Evolutionary conservation across 1,140 invertebrate genomes (phyloP).

Genomic region (Pentalonia nigronervosa): DNA sequence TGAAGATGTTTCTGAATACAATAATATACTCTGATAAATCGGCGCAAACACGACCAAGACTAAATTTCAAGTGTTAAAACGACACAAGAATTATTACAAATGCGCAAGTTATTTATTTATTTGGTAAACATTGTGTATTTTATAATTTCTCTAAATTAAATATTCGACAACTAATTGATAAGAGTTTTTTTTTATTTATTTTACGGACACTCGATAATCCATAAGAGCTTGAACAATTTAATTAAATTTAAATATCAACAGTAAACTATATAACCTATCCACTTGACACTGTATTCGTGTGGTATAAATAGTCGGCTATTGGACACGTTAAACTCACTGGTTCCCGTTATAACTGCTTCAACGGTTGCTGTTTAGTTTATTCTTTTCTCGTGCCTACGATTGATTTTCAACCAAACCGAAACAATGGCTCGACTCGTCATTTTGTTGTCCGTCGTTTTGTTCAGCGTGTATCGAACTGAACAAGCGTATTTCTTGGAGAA

Average conservation of each 20-base stretch:
- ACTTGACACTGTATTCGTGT: neutral
- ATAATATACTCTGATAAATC: neutral
- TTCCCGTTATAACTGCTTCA: neutral
- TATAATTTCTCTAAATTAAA: neutral
- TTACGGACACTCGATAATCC: neutral
- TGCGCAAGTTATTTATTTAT: neutral
- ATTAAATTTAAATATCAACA: too few relatives aligned
- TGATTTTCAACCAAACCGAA: neutral
- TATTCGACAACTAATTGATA: neutral
- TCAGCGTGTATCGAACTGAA: conserved; percentile 2
- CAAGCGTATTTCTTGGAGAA: conserved; percentile 1
- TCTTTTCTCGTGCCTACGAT: neutral
- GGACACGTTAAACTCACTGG: neutral
- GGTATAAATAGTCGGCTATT: neutral
- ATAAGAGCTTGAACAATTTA: neutral
- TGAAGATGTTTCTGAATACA: neutral
- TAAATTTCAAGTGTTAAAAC: neutral
- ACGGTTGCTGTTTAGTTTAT: neutral
- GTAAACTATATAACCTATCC: too few relatives aligned
- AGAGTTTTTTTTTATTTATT: neutral
- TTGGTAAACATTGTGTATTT: neutral
- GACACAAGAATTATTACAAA: neutral
- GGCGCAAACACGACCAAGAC: neutral
- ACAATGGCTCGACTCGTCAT: neutral
- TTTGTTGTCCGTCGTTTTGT: neutral